These are phyloP conservation scores for Triplophysa rosa DNA, from an alignment of 2,113 vertebrate genomes.

Conservation along the genomic window DNA sequence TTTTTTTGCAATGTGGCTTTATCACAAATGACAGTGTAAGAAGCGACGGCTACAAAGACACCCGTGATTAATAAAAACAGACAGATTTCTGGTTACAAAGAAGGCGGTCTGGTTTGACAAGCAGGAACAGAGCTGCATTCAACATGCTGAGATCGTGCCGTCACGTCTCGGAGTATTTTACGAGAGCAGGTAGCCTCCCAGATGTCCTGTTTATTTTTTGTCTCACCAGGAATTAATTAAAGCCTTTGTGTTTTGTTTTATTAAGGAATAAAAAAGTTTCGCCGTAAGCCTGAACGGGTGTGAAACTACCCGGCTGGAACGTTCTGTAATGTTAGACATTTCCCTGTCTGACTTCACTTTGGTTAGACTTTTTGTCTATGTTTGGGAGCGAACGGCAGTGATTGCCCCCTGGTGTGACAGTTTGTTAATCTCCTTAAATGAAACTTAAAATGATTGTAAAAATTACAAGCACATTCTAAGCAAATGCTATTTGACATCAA, in stretches of 20 bases:
- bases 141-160: conserved; percentile 35
- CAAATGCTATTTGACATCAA: no score
- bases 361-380: conserved; percentile 3
- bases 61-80: conserved; percentile 24
- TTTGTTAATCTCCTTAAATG: conserved; percentile 15
- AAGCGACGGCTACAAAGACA: conserved; percentile 17
- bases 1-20: neutral
- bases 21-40: conserved; percentile 24
- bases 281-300: conserved; percentile 27
- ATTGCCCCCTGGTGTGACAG: conserved; percentile 33
- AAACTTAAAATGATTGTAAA: neutral
- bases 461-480: no score
- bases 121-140: conserved; percentile 13
- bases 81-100: conserved; percentile 23
- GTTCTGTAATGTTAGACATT: conserved; percentile 16
- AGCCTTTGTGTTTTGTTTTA: conserved; percentile 42
- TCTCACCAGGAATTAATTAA: conserved; percentile 50
- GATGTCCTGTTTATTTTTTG: conserved; percentile 24
- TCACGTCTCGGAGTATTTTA: conserved; percentile 33
- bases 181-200: conserved; percentile 33
- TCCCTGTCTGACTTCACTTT: neutral
- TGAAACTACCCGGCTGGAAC: conserved; percentile 46
- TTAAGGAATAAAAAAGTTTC: conserved; percentile 41
- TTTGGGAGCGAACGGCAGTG: conserved; percentile 33
- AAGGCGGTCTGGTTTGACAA: conserved; percentile 42